A percentile compares a stretch with the other conserved stretches of the same genome.
Conservation (phyloP, 2,888 invertebrate species). For the Pyrgus malvae region DNA sequence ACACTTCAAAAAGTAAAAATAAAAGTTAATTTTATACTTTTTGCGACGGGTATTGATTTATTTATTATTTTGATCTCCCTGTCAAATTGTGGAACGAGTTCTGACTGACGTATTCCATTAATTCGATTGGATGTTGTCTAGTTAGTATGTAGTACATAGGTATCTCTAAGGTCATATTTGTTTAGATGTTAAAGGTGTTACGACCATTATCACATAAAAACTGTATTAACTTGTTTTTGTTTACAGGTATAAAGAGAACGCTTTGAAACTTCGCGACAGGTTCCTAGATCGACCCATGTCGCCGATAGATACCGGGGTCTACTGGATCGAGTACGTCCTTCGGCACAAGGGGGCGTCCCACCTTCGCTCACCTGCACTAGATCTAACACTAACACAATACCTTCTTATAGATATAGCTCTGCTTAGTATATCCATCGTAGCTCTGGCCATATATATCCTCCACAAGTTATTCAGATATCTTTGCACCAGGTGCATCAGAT, state of each 20-base stretch:
- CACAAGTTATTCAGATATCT: conserved; percentile 65
- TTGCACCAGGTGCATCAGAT: conserved; percentile 66
- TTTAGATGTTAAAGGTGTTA: too few species aligned
- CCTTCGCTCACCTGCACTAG: conserved; percentile 72
- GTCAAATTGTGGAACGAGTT: too few species aligned
- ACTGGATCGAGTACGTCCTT: conserved; percentile 85
- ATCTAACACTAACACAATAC: conserved; percentile 72
- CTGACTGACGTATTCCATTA: too few species aligned
- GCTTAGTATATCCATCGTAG: conserved; percentile 52
- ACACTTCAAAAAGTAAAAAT: too few species aligned
- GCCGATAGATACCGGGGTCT: conserved; percentile 82
- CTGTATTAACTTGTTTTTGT: not conserved
- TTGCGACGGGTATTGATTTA: too few species aligned
- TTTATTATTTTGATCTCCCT: too few species aligned
- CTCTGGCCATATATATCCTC: conserved; percentile 58
- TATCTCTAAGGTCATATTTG: not conserved
- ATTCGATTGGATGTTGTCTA: too few species aligned
- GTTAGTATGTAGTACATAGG: too few species aligned
- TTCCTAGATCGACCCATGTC: conserved; percentile 81
- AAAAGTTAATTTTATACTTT: too few species aligned
- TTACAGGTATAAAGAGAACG: conserved; percentile 79
- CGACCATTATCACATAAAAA: not conserved
- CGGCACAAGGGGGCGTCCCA: conserved; percentile 81
- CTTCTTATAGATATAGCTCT: conserved; percentile 65
- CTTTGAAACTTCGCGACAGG: conserved; percentile 67